Conservation (phyloP, 2,113 vertebrate genomes). For the Leiothrix lutea region DNA sequence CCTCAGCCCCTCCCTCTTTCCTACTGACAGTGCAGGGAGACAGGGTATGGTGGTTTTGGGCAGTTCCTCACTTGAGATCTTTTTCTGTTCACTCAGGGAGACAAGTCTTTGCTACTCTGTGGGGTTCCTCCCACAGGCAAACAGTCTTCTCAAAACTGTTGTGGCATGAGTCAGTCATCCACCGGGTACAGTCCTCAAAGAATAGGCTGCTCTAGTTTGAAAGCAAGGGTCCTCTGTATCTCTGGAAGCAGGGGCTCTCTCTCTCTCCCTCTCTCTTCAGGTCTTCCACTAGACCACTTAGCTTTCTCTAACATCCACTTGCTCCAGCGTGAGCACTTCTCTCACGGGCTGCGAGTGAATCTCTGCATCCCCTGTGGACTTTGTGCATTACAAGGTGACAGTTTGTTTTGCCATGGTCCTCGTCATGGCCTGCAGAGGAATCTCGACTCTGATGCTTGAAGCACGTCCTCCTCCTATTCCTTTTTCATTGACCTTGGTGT, state of each 20-base stretch:
- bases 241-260: not conserved
- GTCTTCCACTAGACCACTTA: not conserved
- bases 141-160: not conserved
- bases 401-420: not conserved
- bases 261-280: not conserved
- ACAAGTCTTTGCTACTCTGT: too few relatives aligned
- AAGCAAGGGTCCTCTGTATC: not conserved
- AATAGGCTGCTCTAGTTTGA: not conserved
- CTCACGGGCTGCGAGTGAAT: not conserved
- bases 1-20: not conserved
- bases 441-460: not conserved
- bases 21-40: fast-evolving
- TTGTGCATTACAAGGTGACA: not conserved
- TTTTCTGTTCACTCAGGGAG: not conserved
- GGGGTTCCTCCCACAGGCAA: not conserved
- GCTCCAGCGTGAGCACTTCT: not conserved
- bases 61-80: not conserved
- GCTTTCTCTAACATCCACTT: not conserved
- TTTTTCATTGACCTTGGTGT: not conserved
- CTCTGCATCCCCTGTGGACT: not conserved
- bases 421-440: not conserved
- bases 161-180: not conserved
- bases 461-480: not conserved
- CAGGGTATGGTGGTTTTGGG: not conserved
- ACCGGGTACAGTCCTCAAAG: not conserved